Conservation (phyloP, 2,888 invertebrate genomes). For the Pristionchus exspectatus region DNA sequence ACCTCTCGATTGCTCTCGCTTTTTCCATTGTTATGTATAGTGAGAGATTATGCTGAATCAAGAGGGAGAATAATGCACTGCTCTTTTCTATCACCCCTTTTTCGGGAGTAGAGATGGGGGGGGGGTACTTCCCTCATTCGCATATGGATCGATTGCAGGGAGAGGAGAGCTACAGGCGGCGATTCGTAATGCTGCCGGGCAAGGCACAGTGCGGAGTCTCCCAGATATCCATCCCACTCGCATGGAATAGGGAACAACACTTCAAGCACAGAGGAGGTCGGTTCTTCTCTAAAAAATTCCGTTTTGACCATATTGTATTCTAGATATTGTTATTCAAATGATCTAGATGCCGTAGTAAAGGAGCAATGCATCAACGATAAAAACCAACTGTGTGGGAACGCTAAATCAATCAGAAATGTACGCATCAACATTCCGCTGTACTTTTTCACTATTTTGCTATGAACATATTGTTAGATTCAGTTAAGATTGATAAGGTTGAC, state of each 20-base stretch:
- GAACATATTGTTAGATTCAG: too few species aligned
- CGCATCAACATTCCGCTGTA: too few species aligned
- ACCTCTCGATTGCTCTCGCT: not conserved
- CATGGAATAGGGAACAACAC: slow-evolving; percentile 66
- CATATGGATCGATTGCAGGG: slow-evolving; percentile 15
- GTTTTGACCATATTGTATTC: not conserved
- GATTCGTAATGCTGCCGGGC: slow-evolving; percentile 55
- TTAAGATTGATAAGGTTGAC: too few species aligned
- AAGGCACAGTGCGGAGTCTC: slow-evolving; percentile 66
- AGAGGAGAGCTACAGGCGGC: not conserved
- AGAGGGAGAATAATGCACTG: not conserved
- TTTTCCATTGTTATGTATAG: not conserved
- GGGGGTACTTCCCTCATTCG: slow-evolving; percentile 8
- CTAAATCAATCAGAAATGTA: too few species aligned
- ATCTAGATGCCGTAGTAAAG: not conserved
- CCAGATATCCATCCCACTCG: slow-evolving; percentile 67
- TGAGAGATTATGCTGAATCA: too few species aligned
- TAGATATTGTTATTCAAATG: too few species aligned
- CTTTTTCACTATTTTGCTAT: too few species aligned
- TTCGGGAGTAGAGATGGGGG: too few species aligned
- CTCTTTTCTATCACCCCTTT: not conserved
- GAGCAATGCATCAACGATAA: not conserved
- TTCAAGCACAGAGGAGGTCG: slow-evolving; percentile 62
- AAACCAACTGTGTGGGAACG: not conserved
- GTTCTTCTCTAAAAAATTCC: not conserved